These are phyloP conservation scores for Parambassis ranga DNA, from an alignment of 2,797 vertebrate genomes.

Conservation along the genomic window DNA sequence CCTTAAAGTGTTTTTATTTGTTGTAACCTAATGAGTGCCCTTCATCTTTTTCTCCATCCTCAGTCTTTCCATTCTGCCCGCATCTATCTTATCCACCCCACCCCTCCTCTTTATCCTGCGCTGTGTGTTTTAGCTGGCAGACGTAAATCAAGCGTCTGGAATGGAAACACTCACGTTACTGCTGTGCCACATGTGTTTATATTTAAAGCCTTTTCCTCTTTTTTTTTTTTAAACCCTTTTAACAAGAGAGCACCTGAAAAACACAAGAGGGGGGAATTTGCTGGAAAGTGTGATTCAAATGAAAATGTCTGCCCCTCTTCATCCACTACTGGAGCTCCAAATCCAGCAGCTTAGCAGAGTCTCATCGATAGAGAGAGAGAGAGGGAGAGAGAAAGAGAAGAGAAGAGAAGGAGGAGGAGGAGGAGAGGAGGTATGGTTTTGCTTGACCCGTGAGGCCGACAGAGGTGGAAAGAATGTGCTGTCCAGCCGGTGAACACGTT, in stretches of 20 bases:
- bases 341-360: conserved; percentile 43
- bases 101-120: conserved; percentile 29
- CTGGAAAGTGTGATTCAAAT: conserved; percentile 75
- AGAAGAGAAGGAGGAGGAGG: background rate
- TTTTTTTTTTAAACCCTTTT: conserved; percentile 21
- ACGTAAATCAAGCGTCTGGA: conserved; percentile 66
- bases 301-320: conserved; percentile 38
- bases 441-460: conserved; percentile 77
- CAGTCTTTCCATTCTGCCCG: conserved; percentile 50
- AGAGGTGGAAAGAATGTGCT: conserved; percentile 82
- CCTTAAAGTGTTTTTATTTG: conserved; percentile 6
- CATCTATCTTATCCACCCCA: conserved; percentile 32
- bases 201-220: conserved; percentile 64
- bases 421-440: conserved; percentile 58
- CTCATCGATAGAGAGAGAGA: conserved; percentile 30
- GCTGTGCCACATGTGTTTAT: conserved; percentile 69
- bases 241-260: conserved; percentile 59
- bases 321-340: conserved; percentile 39
- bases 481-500: conserved; percentile 83
- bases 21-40: background rate
- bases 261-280: conserved; percentile 38
- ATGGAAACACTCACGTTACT: conserved; percentile 71
- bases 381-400: background rate
- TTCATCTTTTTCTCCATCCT: conserved; percentile 28
- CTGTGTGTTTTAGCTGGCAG: conserved; percentile 68